phyloP scores from a whole-genome alignment of 2,797 vertebrate genomes.

The Cynopterus sphinx region DNA sequence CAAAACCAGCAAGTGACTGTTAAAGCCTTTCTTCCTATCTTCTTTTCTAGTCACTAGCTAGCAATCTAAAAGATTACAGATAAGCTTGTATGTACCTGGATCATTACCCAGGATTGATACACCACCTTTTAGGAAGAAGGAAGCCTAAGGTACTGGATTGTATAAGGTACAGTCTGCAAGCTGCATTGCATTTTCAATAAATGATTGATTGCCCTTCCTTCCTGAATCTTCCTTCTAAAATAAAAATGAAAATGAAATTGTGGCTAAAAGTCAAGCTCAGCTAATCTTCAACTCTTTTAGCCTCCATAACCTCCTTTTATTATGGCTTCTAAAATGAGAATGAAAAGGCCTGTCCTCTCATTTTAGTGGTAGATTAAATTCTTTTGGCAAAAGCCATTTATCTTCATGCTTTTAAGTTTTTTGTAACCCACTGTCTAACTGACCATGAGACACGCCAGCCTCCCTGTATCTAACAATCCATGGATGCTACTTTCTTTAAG shows the following conservation, averaged over 20 bases:
- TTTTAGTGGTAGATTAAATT: background rate
- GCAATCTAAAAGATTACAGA: background rate
- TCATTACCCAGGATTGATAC: background rate
- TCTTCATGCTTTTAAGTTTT: background rate
- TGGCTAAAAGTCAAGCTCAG: slow-evolving; percentile 9
- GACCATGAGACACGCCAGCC: background rate
- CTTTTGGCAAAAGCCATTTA: background rate
- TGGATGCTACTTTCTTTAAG: background rate
- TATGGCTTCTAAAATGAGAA: background rate
- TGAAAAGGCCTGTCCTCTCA: slow-evolving; percentile 11
- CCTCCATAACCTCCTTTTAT: slow-evolving; percentile 21
- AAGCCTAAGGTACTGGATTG: background rate
- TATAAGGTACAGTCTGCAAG: background rate
- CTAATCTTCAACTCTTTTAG: background rate
- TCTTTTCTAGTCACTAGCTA: background rate
- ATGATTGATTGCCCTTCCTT: background rate
- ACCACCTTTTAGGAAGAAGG: slow-evolving; percentile 10
- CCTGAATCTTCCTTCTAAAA: slow-evolving; percentile 1
- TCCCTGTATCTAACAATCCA: background rate
- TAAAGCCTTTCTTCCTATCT: background rate
- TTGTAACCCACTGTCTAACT: background rate
- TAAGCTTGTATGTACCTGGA: background rate
- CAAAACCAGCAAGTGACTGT: background rate
- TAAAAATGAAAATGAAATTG: slow-evolving; percentile 50
- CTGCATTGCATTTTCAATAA: slow-evolving; percentile 22